These are phyloP conservation scores for Rafetus swinhoei DNA, from an alignment of 2,113 vertebrate species.

Conservation along the genomic window DNA sequence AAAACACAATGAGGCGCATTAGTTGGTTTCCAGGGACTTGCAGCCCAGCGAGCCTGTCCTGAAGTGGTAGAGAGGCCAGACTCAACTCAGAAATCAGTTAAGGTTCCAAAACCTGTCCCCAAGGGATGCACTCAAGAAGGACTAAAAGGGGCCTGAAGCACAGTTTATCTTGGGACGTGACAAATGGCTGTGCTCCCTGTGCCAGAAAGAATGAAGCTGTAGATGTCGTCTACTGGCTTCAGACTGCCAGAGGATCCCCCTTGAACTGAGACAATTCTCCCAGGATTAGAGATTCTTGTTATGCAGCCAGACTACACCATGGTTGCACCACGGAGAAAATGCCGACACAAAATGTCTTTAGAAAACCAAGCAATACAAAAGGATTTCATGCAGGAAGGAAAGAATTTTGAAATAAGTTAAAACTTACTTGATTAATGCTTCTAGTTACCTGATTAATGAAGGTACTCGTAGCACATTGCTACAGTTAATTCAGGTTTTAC, in stretches of 20 bases:
- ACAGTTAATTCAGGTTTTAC: slow-evolving; percentile 44
- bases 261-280: background rate
- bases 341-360: background rate
- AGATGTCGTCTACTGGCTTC: background rate
- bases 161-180: background rate
- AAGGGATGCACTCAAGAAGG: background rate
- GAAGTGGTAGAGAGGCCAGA: background rate
- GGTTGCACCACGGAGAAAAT: accelerated
- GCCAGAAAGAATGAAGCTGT: background rate
- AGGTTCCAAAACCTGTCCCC: background rate
- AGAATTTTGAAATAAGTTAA: background rate
- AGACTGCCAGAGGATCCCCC: background rate
- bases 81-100: background rate
- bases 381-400: background rate
- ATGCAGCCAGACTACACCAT: background rate
- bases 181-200: background rate
- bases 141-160: background rate
- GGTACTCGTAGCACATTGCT: background rate
- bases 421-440: background rate
- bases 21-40: background rate
- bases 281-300: background rate
- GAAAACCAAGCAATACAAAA: background rate
- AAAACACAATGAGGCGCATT: slow-evolving; percentile 10
- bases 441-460: slow-evolving; percentile 8
- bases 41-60: background rate